Evolutionary conservation across 2,113 vertebrate species (phyloP), one percentile per base, ranked within the genome.

Genomic region (Dipodomys stephensi): DNA sequence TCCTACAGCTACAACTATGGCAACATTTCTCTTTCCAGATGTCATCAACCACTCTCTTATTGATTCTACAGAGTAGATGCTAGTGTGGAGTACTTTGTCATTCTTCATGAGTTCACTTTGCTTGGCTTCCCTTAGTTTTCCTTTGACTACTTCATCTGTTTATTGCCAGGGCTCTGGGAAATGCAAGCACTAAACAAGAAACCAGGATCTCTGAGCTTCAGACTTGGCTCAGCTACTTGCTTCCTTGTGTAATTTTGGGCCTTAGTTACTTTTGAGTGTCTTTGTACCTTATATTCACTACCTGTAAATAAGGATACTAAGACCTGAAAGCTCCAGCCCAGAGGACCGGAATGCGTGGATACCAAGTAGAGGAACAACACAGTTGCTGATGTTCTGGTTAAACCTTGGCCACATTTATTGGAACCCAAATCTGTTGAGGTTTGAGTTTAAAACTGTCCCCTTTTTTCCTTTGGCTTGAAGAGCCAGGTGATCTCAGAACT

Each of bases 121-220:
- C 69, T 73, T 93, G 92, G 19, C 4, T 91, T 18, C 83, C 32
- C 80, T 94, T 15, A 71, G 11, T 88, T 92, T 28, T 84, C 25
- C n/a, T 83, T 86, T 74, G 16, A 74, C 19, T 84, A 11, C 84
- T 20, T 9, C 25, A 69, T 73, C 16, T 77, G 22, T 89, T 92
- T 94, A 35, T 46, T 71, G 35, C 9, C 74, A 82, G 67, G 64
- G 8, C 22, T 30, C 49, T 79, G 30, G 49, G 46, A 6, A 93
- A 76, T 71, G 28, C 5, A 71, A 87, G 0, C 35, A 67, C 27
- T 81, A 82, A 85, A 15, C 7, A 64, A 83, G 30, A 94, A 87
- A 83, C 73, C 25, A 72, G 53, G 44, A 91, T 6, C 57, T 93
- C n/a, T 39, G 30, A 10, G 28, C 79, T 90, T 46, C 25, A 85